Evolutionary conservation across 2,113 vertebrate species (phyloP), one percentile per base, ranked within the genome.

Genomic region (Pterocles burchelli): DNA sequence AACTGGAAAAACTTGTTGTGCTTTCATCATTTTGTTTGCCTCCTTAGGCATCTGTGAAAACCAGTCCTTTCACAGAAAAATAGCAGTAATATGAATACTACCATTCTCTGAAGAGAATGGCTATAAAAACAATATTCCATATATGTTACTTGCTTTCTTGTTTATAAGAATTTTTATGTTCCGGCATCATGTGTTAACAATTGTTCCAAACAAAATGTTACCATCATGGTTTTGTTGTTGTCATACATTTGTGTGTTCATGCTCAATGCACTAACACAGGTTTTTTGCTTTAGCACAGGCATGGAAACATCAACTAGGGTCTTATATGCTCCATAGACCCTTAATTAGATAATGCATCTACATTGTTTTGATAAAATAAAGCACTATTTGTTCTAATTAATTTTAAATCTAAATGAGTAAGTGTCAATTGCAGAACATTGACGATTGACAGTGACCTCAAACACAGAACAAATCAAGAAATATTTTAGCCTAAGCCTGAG

Each of bases 241-340:
- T 49, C 1, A 8, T 48, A 20, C 1, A 31, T 25, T 72, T 62
- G 2, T 41, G 9, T 52, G 13, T 79, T 78, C 4, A 31, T 45
- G 4, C 11, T 82, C 31, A 65, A 21, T 45, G 12, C 4, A 10
- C 2, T 43, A 46, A 78, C 9, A 61, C 17, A 48, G 0, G 0
- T 26, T 54, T 73, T 65, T 76, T 71, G 4, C 5, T 78, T 79
- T 88, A 75, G 4, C 31, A n/a, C 15, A 45, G 8, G 14, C 26
- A 41, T 20, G 43, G 15, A 91, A 46, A 61, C 72, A 49, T 9
- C 38, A 75, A 2, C 7, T 5, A 48, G 0, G 0, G 41, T 68
- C 45, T 73, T 36, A 63, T 63, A 33, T n/a, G 7, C 7, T 68
- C 17, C 8, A 10, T 59, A 25, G 43, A 34, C 63, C 16, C 19